Conservation (phyloP, 2,888 invertebrate genomes). For the Cryptus viduatorius region DNA sequence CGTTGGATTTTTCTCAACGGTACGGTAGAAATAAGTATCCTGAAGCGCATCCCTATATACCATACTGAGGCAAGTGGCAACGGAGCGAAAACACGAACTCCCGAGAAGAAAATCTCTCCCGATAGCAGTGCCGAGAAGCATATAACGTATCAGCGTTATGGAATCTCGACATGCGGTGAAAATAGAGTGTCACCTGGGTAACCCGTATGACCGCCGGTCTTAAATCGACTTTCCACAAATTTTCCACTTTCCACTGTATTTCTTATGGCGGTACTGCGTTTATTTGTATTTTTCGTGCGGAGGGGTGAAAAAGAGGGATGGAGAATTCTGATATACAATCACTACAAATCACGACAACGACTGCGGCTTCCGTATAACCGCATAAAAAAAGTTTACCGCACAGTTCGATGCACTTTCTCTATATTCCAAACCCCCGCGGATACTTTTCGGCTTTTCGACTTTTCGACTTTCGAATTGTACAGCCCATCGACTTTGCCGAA, state of each 20-base stretch:
- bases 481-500: background rate
- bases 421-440: background rate
- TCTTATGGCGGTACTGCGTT: background rate
- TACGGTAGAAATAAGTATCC: background rate
- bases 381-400: background rate
- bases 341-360: slow-evolving; percentile 10
- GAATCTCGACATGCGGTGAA: slow-evolving; percentile 23
- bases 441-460: background rate
- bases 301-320: background rate
- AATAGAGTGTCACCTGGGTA: slow-evolving; percentile 17
- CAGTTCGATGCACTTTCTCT: background rate
- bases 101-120: slow-evolving; percentile 1
- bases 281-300: slow-evolving; percentile 10
- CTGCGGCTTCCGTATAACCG: background rate
- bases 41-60: background rate
- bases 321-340: background rate
- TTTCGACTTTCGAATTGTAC: background rate
- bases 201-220: background rate
- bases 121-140: background rate
- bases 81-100: slow-evolving; percentile 1
- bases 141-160: slow-evolving; percentile 21
- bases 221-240: slow-evolving; percentile 29
- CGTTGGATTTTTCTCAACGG: background rate
- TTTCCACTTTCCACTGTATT: background rate
- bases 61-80: slow-evolving; percentile 2